Conservation (phyloP, 35 echinoderm and acorn worm species). For the Anneissia japonica region DNA sequence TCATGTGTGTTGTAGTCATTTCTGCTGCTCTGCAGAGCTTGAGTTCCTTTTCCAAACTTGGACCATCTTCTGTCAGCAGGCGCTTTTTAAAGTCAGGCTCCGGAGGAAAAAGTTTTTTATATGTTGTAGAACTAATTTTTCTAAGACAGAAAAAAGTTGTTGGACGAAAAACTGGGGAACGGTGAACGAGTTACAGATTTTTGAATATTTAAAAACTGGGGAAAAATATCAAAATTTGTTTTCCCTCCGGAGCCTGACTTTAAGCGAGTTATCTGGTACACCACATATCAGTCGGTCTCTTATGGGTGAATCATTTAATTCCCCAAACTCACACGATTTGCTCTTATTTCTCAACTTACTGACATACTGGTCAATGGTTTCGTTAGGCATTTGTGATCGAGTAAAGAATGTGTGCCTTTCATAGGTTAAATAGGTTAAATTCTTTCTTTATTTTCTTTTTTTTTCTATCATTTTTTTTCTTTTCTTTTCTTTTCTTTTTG, state of each 20-base stretch:
- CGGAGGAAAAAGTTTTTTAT: too few relatives aligned
- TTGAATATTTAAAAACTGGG: too few relatives aligned
- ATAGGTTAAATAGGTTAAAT: constrained; percentile 28
- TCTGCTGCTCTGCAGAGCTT: constrained; percentile 33
- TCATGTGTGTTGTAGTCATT: constrained; percentile 17
- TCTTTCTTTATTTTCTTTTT: too few relatives aligned
- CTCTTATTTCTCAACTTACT: neutral
- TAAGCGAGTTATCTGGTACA: constrained; percentile 6
- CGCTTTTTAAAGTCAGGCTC: too few relatives aligned
- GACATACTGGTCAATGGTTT: constrained; percentile 16
- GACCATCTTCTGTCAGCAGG: too few relatives aligned
- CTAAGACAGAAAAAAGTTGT: too few relatives aligned
- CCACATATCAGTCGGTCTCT: constrained; percentile 22
- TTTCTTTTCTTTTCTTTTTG: too few relatives aligned
- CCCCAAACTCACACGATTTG: constrained; percentile 20
- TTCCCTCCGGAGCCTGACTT: constrained; percentile 6
- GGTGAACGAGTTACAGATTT: too few relatives aligned
- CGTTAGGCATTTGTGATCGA: neutral
- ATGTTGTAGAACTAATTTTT: too few relatives aligned
- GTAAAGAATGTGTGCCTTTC: constrained; percentile 35
- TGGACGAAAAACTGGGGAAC: too few relatives aligned
- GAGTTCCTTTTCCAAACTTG: constrained; percentile 1
- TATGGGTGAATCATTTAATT: constrained; percentile 2
- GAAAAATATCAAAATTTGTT: too few relatives aligned
- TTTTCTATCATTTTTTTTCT: too few relatives aligned